Evolutionary conservation across 1,140 invertebrate genomes (phyloP).

Genomic region (Drosophila simulans): DNA sequence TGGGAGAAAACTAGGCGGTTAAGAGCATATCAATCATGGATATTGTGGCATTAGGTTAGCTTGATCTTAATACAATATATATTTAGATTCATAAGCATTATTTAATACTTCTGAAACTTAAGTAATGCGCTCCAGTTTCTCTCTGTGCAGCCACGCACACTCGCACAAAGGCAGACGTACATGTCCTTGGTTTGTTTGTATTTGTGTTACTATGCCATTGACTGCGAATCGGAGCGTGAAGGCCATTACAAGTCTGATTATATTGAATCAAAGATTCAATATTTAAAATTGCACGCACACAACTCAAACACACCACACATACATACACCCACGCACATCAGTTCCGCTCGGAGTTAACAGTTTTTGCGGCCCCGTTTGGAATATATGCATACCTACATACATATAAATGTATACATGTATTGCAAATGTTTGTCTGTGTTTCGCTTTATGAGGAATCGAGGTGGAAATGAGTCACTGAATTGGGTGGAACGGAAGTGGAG

Average conservation of each 20-base stretch:
- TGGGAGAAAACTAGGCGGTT: not conserved
- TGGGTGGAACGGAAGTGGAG: slow-evolving; percentile 8
- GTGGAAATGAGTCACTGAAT: slow-evolving; percentile 39
- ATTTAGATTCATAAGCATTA: no score
- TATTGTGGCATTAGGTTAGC: no score
- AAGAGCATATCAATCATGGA: no score
- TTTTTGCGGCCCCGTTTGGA: slow-evolving; percentile 32
- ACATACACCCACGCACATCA: not conserved
- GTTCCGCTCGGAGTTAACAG: slow-evolving; percentile 30
- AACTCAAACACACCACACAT: slow-evolving; percentile 11
- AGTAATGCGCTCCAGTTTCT: not conserved
- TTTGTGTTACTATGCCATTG: slow-evolving; percentile 64
- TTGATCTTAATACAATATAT: no score
- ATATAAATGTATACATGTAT: not conserved
- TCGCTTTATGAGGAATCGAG: slow-evolving; percentile 34
- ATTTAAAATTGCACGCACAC: slow-evolving; percentile 72
- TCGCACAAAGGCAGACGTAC: slow-evolving; percentile 9
- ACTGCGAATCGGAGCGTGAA: slow-evolving; percentile 69
- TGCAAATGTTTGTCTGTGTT: slow-evolving; percentile 43
- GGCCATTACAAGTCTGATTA: slow-evolving; percentile 78
- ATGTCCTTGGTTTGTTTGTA: slow-evolving; percentile 39
- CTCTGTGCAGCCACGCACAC: slow-evolving; percentile 13
- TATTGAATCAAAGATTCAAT: slow-evolving; percentile 75
- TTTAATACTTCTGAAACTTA: not conserved
- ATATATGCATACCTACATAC: not conserved